Evolutionary conservation across 35 echinoderm and acorn worm species (phyloP).

Genomic region (Ophiothrix spiculata): DNA sequence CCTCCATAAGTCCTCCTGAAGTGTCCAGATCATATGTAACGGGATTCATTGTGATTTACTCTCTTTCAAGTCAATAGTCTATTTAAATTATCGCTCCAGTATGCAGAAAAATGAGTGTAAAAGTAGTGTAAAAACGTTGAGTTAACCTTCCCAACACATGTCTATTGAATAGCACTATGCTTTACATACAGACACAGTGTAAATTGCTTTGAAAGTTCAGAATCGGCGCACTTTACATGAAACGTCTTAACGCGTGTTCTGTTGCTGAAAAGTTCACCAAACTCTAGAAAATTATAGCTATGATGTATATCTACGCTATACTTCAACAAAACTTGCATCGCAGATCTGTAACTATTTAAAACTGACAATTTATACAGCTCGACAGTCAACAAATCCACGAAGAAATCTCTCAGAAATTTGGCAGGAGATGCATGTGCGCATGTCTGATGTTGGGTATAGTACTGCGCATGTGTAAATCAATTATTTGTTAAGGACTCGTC

Average conservation of each 20-base stretch:
- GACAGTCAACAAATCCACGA: neutral
- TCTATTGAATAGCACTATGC: neutral
- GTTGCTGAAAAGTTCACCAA: neutral
- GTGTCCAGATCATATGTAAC: slow-evolving; percentile 96
- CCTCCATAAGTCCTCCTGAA: slow-evolving; percentile 95
- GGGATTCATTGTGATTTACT: slow-evolving; percentile 52
- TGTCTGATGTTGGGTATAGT: neutral
- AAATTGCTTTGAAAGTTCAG: neutral
- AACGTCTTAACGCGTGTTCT: neutral
- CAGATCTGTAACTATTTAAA: neutral
- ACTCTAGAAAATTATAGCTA: neutral
- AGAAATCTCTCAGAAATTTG: neutral
- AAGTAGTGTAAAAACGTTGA: neutral
- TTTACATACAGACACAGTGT: neutral
- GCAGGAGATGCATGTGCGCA: neutral
- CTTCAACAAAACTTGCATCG: neutral
- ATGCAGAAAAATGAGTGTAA: neutral
- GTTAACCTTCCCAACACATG: neutral
- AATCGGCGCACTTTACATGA: neutral
- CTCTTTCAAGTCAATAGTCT: neutral
- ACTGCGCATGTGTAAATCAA: neutral
- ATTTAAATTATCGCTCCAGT: neutral
- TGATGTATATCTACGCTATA: neutral
- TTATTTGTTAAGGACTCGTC: no score
- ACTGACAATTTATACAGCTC: neutral